Evolutionary conservation across 2,888 invertebrate species (phyloP).

Genomic region (Magallana nippona): DNA sequence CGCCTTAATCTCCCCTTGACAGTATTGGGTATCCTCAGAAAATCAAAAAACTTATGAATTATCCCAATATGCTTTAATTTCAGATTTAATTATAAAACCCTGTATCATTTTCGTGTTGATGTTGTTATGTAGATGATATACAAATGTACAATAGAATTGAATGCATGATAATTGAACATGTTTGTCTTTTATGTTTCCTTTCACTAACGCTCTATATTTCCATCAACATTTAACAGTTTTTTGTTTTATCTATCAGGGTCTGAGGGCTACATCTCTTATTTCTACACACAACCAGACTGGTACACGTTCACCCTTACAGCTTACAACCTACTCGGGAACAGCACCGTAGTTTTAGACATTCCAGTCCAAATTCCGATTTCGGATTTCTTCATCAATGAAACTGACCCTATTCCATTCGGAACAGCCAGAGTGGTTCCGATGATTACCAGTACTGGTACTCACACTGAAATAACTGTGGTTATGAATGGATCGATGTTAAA

Average conservation of each 20-base stretch:
- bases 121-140: no score
- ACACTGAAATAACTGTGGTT: constrained; percentile 46
- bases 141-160: no score
- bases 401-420: constrained; percentile 51
- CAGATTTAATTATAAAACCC: no score
- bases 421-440: constrained; percentile 47
- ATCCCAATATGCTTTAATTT: no score
- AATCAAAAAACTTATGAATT: no score
- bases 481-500: constrained; percentile 49
- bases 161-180: no score
- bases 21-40: no score
- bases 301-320: constrained; percentile 44
- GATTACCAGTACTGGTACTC: constrained; percentile 43
- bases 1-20: no score
- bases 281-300: constrained; percentile 42
- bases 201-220: no score
- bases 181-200: no score
- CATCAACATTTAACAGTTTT: no score
- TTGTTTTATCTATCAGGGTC: constrained; percentile 10
- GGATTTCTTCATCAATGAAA: constrained; percentile 48
- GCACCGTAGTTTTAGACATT: constrained; percentile 35
- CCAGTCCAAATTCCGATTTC: constrained; percentile 45
- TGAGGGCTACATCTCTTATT: constrained; percentile 49
- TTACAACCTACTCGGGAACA: constrained; percentile 47
- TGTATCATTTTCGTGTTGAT: no score